Evolutionary conservation across 2,113 vertebrate genomes (phyloP).

Genomic region (Piprites chloris): DNA sequence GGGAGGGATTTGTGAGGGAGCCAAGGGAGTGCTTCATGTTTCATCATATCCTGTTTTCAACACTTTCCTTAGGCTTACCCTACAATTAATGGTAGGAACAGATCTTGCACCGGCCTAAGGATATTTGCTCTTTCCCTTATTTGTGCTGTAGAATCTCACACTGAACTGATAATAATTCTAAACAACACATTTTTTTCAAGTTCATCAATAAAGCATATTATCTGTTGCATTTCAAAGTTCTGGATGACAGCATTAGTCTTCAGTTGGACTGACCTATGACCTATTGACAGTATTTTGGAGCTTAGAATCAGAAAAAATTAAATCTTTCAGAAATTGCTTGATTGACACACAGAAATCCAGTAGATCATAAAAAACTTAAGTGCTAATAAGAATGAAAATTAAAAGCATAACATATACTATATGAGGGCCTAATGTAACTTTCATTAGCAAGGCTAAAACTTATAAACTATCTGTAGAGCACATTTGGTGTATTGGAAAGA

Average conservation of each 20-base stretch:
- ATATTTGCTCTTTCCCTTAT: background rate
- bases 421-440: background rate
- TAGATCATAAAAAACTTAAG: background rate
- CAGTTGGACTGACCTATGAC: background rate
- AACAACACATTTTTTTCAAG: background rate
- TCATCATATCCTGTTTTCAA: slow-evolving; percentile 65
- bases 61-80: slow-evolving; percentile 2
- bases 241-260: background rate
- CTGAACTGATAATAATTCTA: background rate
- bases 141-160: background rate
- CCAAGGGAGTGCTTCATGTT: background rate
- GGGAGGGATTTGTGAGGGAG: background rate
- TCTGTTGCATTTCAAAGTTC: background rate
- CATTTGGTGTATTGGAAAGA: background rate
- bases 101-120: slow-evolving; percentile 31
- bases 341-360: background rate
- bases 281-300: background rate
- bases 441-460: background rate
- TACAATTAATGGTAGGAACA: slow-evolving; percentile 42
- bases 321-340: background rate
- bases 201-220: background rate
- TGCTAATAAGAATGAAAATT: background rate
- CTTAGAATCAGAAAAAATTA: background rate
- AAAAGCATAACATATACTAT: background rate
- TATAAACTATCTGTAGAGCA: background rate